Evolutionary conservation across 2,113 vertebrate species (phyloP).

Genomic region (Heliornis fulica): DNA sequence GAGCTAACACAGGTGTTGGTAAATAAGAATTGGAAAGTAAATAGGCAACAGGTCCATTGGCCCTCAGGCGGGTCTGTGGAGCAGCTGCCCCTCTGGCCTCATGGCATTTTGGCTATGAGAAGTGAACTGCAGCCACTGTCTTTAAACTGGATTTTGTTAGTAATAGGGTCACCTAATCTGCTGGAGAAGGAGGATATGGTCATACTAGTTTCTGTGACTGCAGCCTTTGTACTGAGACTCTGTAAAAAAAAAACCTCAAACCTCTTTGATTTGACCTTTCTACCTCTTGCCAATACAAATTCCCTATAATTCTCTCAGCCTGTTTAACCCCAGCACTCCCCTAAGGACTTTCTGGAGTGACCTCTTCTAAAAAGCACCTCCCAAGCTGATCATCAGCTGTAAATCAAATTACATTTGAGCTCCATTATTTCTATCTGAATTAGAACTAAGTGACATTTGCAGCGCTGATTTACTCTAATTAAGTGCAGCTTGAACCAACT

Average conservation of each 20-base stretch:
- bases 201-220: neutral
- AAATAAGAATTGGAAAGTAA: neutral
- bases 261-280: neutral
- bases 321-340: neutral
- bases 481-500: neutral
- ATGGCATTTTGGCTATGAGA: neutral
- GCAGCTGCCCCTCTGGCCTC: neutral
- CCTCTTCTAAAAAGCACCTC: neutral
- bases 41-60: neutral
- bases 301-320: neutral
- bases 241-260: neutral
- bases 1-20: neutral
- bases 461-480: slow-evolving; percentile 8
- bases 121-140: neutral
- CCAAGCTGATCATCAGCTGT: neutral
- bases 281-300: neutral
- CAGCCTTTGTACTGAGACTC: neutral
- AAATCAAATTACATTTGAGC: neutral
- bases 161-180: neutral
- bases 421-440: neutral
- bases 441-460: neutral
- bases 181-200: neutral
- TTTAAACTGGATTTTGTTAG: neutral
- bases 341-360: neutral
- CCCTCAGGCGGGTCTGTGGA: neutral